Evolutionary conservation across 2,113 vertebrate genomes (phyloP), one percentile per base, ranked within the genome.

Genomic region (Gallinago media): DNA sequence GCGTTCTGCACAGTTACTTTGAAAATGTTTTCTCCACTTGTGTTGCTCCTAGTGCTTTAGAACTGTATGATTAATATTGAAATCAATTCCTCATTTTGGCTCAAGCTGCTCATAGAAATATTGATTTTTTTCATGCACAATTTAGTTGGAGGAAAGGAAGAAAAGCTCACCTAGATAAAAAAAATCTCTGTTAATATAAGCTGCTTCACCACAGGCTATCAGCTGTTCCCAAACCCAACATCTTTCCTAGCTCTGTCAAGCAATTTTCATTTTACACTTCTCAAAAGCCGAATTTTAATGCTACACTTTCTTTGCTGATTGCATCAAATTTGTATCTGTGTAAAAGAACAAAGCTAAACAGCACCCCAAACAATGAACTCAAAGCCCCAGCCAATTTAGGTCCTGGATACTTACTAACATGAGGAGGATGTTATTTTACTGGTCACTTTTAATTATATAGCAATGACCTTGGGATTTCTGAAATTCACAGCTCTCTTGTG

Each of bases 1-100:
- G 15, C 2, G 2, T 58, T 88, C 46, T 88, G 11, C 46, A 36
- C 3, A 4, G 40, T 54, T 88, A 27, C 40, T 85, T 83, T 92
- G 82, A 47, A 88, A 88, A 83, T 12, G 12, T 66, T 75, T 95
- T 82, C 46, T 87, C 31, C 5, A 3, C 6, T 49, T 70, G 14
- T 63, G 18, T 73, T 54, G 70, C 3, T 32, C 55, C 49, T 38
- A 42, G 18, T 22, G 85, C 20, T 83, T 84, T 52, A 71, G 46
- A 92, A 61, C 12, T 52, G 12, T 46, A 15, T 67, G 59, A 74
- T 94, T 90, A 83, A 63, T 91, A 84, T 32, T 89, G 38, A 91
- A 96, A 94, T 92, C 55, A 77, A 88, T 96, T 83, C 85, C 23
- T 93, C 42, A 5, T 92, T 81, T 70, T 86, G 32, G 14, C 59